These are phyloP conservation scores for Heliconius hermathena DNA, from an alignment of 1,140 invertebrate genomes.

Conservation along the genomic window DNA sequence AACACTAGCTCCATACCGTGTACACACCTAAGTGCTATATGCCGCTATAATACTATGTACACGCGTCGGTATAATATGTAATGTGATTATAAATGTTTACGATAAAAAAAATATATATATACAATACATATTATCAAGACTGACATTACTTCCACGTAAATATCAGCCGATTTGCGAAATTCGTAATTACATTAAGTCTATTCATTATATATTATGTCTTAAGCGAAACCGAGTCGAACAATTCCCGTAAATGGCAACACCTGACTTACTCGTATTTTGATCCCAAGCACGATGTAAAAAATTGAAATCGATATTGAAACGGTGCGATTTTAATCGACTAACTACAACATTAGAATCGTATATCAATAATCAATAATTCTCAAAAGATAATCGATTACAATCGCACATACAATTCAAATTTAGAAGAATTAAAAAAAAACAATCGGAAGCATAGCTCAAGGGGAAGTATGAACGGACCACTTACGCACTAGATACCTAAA, in stretches of 20 bases:
- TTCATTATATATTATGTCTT: slow-evolving; percentile 32
- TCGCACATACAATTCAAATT: neutral
- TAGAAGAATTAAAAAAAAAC: neutral
- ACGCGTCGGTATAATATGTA: slow-evolving; percentile 27
- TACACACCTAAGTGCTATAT: slow-evolving; percentile 53
- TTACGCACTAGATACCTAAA: slow-evolving; percentile 80
- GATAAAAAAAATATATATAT: slow-evolving; percentile 30
- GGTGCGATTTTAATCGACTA: neutral
- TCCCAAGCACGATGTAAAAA: slow-evolving; percentile 78
- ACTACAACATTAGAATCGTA: no score
- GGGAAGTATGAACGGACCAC: slow-evolving; percentile 61
- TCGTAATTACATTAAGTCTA: slow-evolving; percentile 64
- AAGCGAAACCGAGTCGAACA: slow-evolving; percentile 39
- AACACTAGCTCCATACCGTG: slow-evolving; percentile 38
- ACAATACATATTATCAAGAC: slow-evolving; percentile 62
- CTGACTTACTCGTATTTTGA: slow-evolving; percentile 70
- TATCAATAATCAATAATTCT: neutral
- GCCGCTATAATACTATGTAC: slow-evolving; percentile 28
- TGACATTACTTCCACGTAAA: slow-evolving; percentile 54
- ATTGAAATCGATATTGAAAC: slow-evolving; percentile 36
- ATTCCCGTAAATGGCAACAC: slow-evolving; percentile 39
- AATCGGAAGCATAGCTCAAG: slow-evolving; percentile 45
- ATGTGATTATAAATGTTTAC: slow-evolving; percentile 32
- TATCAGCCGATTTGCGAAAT: slow-evolving; percentile 67
- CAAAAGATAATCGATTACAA: neutral